phyloP scores from a whole-genome alignment of 2,888 invertebrate species.

The Trypoxylon attenuatum region DNA sequence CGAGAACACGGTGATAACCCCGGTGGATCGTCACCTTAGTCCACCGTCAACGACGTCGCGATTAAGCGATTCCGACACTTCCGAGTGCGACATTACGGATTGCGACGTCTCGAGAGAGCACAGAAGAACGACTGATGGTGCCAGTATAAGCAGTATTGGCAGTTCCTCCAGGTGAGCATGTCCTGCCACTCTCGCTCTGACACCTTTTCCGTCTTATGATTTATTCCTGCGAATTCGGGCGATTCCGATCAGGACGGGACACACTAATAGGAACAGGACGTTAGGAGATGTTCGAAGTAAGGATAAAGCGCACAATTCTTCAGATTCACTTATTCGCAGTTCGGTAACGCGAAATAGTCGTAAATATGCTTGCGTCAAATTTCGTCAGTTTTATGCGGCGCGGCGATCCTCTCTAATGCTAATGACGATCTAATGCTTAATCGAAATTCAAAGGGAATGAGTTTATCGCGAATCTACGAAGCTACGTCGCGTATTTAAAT shows the following conservation, averaged over 20 bases:
- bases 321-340: too few species aligned
- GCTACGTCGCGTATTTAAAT: conserved; percentile 29
- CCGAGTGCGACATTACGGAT: conserved; percentile 78
- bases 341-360: too few species aligned
- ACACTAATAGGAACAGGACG: too few species aligned
- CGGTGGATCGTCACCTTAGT: conserved; percentile 88
- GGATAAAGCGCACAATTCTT: too few species aligned
- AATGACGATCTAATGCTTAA: background rate
- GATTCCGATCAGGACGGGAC: too few species aligned
- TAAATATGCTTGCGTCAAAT: too few species aligned
- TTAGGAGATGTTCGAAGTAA: too few species aligned
- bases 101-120: conserved; percentile 74
- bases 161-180: conserved; percentile 85
- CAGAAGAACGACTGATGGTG: conserved; percentile 84
- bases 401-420: too few species aligned
- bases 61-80: conserved; percentile 94
- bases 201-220: too few species aligned
- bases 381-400: too few species aligned
- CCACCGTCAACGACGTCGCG: conserved; percentile 92
- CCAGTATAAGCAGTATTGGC: conserved; percentile 93
- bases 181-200: too few species aligned
- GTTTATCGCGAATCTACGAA: conserved; percentile 8
- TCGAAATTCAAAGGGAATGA: background rate
- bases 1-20: conserved; percentile 80
- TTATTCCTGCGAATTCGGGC: too few species aligned